Evolutionary conservation across 2,113 vertebrate species (phyloP).

Genomic region (Neomonachus schauinslandi): DNA sequence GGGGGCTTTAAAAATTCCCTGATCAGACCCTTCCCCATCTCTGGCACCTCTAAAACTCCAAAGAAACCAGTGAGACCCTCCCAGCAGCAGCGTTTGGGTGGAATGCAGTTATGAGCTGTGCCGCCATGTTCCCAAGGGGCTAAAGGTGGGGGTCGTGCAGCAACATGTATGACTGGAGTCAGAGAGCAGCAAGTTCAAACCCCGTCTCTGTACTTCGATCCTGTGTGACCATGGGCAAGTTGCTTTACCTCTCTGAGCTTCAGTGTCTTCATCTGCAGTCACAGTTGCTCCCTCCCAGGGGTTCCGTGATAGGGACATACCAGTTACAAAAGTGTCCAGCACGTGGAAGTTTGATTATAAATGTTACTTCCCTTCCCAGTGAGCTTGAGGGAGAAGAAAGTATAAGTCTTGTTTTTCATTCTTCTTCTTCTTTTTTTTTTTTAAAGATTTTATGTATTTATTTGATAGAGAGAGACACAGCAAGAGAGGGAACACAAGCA

Average conservation of each 20-base stretch:
- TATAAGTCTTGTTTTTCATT: neutral
- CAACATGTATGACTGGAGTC: neutral
- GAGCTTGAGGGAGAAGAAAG: neutral
- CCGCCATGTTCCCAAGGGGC: neutral
- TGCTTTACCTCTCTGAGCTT: neutral
- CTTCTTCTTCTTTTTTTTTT: neutral
- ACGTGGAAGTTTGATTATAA: neutral
- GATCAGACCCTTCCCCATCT: neutral
- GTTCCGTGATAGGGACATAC: neutral
- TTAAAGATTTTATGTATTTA: too few species aligned
- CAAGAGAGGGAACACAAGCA: too few species aligned
- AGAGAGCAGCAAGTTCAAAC: neutral
- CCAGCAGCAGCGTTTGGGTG: neutral
- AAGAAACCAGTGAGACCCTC: neutral
- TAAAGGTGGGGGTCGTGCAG: neutral
- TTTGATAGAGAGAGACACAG: too few species aligned
- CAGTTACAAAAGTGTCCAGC: neutral
- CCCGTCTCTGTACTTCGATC: neutral
- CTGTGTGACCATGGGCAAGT: neutral
- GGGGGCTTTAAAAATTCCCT: neutral
- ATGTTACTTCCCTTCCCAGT: neutral
- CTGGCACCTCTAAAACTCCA: neutral
- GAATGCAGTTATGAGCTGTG: neutral
- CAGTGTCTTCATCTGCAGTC: neutral
- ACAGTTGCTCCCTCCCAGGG: neutral